These are phyloP conservation scores for Petrolisthes cinctipes DNA, from an alignment of 2,888 invertebrate genomes.

Conservation along the genomic window DNA sequence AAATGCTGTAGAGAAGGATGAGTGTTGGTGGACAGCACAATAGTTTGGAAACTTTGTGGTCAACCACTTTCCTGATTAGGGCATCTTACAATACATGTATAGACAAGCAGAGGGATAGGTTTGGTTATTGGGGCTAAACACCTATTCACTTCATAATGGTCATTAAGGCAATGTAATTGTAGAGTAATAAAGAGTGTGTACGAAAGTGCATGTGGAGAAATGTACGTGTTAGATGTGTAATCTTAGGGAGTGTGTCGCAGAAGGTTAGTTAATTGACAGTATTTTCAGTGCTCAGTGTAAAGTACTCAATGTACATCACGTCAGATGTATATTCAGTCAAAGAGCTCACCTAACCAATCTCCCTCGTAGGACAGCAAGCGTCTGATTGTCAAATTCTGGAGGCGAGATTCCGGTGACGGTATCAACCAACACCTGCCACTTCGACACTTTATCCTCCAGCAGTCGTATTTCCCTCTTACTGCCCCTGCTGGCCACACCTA, in stretches of 20 bases:
- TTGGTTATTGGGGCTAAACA: not conserved
- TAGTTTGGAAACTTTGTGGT: not conserved
- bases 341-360: slow-evolving; percentile 87
- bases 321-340: not conserved
- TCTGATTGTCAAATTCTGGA: slow-evolving; percentile 92
- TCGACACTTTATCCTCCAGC: slow-evolving; percentile 87
- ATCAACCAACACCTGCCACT: slow-evolving; percentile 94
- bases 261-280: not conserved
- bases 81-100: not conserved
- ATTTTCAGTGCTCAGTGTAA: too few species aligned
- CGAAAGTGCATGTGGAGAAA: not conserved
- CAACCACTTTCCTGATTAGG: not conserved
- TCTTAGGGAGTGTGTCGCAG: not conserved
- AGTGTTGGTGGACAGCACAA: too few species aligned
- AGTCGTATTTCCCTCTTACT: slow-evolving; percentile 88
- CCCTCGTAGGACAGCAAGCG: slow-evolving; percentile 91
- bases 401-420: slow-evolving; percentile 77
- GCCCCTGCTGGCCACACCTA: slow-evolving; percentile 77
- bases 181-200: too few species aligned
- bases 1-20: too few species aligned
- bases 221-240: not conserved
- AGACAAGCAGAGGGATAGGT: not conserved
- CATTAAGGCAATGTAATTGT: too few species aligned
- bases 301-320: too few species aligned
- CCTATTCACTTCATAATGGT: not conserved